Base-by-base conservation (phyloP, 2,888 invertebrate genomes). In the Carcina quercana region DNA sequence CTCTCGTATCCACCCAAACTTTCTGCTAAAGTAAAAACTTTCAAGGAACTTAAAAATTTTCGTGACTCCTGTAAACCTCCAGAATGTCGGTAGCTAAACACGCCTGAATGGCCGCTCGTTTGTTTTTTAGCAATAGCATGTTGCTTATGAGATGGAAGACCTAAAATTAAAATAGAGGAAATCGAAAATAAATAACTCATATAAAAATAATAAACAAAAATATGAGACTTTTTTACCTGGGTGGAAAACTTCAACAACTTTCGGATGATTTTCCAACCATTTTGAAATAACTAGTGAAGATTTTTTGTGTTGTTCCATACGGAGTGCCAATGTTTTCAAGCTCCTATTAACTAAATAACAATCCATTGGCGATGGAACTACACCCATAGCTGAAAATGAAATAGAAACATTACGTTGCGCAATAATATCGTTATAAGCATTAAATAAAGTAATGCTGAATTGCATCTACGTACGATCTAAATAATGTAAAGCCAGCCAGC, bases 1-100 rank as follows among this genome's bases (percentile, higher is more conserved):
- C 96, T 96, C 66, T 98, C 97, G 57, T 92, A 96, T 34, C 97
- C 97, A 28, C 98, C 98, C 38, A 99, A 87, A 60, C 97, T 97
- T 67, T 97, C 98, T 3, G 98, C 98, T 30, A 97, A 72, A 1
- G 87, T 89, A 68, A 97, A 96, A 13, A 96, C 51, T 78, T 95
- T 91, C 15, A 97, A 74, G 4, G 88, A 68, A 46, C 88, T 87
- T 13, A 97, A 76, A 59, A 98, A 93, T 33, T 85, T 89, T 34
- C 85, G 85, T 0, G 94, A 90, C 48, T 94, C 89, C 34, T 88
- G 79, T 21, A 93, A 56, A 3, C 86, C 91, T 1, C 96, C 96
- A 53, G 90, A 90, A 13, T 97, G 85, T 53, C 92, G 95, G 59
- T 98, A 95, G 10, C 95, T 91, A 52, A 98, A 86, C 82, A 98